Base-by-base conservation (phyloP, 2,797 vertebrate species). In the Sebastes oblongus region DNA sequence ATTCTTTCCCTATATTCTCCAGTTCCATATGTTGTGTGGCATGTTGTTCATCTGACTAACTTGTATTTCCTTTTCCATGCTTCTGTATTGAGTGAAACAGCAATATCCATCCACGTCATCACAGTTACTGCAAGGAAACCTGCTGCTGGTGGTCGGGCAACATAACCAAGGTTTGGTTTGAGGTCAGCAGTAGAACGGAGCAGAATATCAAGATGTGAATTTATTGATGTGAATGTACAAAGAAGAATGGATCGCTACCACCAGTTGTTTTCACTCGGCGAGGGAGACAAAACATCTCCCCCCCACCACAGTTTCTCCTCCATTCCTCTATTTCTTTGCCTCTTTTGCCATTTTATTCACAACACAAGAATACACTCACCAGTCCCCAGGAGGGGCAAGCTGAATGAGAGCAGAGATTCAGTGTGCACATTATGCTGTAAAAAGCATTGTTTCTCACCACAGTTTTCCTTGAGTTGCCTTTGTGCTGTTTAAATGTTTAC, bases 401-500 rank as follows among this genome's bases (percentile, higher is more conserved):
- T 88, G 93, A 94, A 95, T 93, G 91, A 92, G 93, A 92, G 91
- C 82, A 83, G 78, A 92, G 92, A 93, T 92, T 92, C 91, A 84
- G 72, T 78, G 88, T 80, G 85, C 86, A 82, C 92, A 91, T 95
- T 92, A 90, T 90, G 92, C 91, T 89, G 88, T 91, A 91, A 91
- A 94, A 92, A 92, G 89, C 93, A 93, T 94, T 94, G 93, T 95
- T 94, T 93, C 89, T 86, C 83, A 58, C 82, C 87, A 83, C 90
- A 73, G 85, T 93, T 93, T 94, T 92, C 87, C 85, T 93, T 90
- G 86, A 93, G 90, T 94, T 92, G 90, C 88, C 84, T 94, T 94
- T 94, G 93, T 94, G 91, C 90, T 94, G 93, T 94, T 95, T 93
- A 95, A 95, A 96, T 95, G 96, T 96, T 96, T 94, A 96, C 94